Conservation (phyloP, 2,113 vertebrate genomes). For the Ariopsis seemanni region DNA sequence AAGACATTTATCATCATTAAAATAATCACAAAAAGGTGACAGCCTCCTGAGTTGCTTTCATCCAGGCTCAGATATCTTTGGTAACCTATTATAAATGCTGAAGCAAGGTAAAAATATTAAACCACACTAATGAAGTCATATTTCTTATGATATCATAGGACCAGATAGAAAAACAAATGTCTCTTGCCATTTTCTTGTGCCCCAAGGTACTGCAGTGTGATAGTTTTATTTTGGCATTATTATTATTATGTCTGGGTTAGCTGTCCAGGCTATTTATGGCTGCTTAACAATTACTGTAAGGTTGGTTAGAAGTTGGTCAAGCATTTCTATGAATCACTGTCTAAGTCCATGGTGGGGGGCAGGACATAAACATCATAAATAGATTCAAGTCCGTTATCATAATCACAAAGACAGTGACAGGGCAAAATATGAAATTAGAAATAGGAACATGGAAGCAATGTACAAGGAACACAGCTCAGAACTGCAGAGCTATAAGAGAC, state of each 20-base stretch:
- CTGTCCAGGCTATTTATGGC: background rate
- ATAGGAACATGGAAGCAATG: background rate
- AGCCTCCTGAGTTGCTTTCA: background rate
- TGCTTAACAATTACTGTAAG: background rate
- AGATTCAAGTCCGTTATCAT: background rate
- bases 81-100: background rate
- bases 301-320: background rate
- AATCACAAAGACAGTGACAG: background rate
- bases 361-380: background rate
- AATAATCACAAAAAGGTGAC: background rate
- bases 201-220: background rate
- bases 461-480: background rate
- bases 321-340: background rate
- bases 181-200: background rate
- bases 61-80: background rate
- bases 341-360: background rate
- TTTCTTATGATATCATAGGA: constrained; percentile 35
- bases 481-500: background rate
- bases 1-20: background rate
- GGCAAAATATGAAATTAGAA: background rate
- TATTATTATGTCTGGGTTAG: background rate
- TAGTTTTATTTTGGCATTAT: background rate
- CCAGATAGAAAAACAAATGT: constrained; percentile 5
- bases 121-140: constrained; percentile 5
- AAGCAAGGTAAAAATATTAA: constrained; percentile 13